A percentile compares a stretch with the other conserved stretches of the same genome.
phyloP scores from a whole-genome alignment of 1,140 invertebrate genomes.

The Bombus impatiens region DNA sequence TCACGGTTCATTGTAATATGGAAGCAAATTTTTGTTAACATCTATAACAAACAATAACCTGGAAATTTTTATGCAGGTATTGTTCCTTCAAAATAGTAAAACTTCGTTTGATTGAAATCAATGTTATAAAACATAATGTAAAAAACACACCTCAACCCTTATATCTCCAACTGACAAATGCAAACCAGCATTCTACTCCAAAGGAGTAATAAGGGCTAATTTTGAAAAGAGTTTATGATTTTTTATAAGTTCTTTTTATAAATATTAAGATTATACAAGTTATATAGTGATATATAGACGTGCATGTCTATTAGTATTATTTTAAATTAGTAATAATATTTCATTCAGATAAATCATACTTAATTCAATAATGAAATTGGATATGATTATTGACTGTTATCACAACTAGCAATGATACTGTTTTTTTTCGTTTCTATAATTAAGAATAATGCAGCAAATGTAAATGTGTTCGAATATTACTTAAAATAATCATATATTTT shows the following conservation, averaged over 20 bases:
- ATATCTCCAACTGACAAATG: no score
- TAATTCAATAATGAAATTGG: conserved; percentile 2
- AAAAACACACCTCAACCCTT: background rate
- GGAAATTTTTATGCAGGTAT: background rate
- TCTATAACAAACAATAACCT: background rate
- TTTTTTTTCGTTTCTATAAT: background rate
- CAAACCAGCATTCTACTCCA: no score
- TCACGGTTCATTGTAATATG: conserved; percentile 93
- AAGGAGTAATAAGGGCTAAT: no score
- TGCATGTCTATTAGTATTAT: background rate
- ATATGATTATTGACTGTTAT: background rate
- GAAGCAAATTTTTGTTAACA: conserved; percentile 84
- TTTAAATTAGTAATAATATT: background rate
- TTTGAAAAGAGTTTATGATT: conserved; percentile 8
- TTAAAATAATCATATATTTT: conserved; percentile 42
- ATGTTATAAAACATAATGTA: background rate
- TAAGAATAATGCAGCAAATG: conserved; percentile 14
- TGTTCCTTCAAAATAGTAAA: background rate
- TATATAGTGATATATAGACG: conserved; percentile 1
- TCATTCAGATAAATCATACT: conserved; percentile 12
- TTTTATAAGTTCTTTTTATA: conserved; percentile 11
- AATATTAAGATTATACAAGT: conserved; percentile 19
- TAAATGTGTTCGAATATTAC: conserved; percentile 34
- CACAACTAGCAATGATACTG: background rate
- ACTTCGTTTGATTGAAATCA: background rate